Percentiles rank a stretch among this genome's conserved stretches.
Conservation (phyloP, 2,888 invertebrate species). For the Caradrina clavipalpis region DNA sequence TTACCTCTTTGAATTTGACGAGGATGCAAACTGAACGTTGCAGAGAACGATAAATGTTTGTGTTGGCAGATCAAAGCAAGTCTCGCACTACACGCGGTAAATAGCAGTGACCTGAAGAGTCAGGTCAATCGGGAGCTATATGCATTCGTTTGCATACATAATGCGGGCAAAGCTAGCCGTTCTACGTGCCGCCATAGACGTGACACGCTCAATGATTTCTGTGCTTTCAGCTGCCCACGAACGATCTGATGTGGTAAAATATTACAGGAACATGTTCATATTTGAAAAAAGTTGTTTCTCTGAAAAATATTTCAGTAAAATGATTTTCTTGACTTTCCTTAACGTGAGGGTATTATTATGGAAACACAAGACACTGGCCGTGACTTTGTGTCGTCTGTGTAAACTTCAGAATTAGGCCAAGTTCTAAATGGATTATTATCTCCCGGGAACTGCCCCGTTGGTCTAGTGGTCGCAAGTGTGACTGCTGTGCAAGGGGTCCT, state of each 20-base stretch:
- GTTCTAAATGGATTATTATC: no score
- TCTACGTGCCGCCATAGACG: slow-evolving; percentile 22
- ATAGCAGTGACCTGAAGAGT: slow-evolving; percentile 60
- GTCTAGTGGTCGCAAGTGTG: no score
- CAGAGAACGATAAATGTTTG: slow-evolving; percentile 29
- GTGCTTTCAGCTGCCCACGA: slow-evolving; percentile 19
- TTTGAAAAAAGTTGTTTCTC: slow-evolving; percentile 1
- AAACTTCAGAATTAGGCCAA: no score
- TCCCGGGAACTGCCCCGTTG: no score
- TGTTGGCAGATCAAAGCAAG: slow-evolving; percentile 46
- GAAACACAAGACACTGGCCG: not conserved
- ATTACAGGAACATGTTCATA: not conserved
- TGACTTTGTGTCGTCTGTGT: no score
- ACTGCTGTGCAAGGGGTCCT: no score
- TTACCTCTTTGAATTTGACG: no score
- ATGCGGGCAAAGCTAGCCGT: slow-evolving; percentile 32
- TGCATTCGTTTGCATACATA: slow-evolving; percentile 56
- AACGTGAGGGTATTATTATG: not conserved
- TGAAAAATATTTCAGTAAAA: slow-evolving; percentile 3
- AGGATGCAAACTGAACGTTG: no score
- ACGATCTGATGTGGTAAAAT: not conserved
- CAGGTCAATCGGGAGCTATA: slow-evolving; percentile 52
- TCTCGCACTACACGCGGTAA: slow-evolving; percentile 43
- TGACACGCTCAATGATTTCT: slow-evolving; percentile 24
- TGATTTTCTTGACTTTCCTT: slow-evolving; percentile 4